These are phyloP conservation scores for Prionailurus bengalensis DNA, from an alignment of 2,113 vertebrate genomes.

Conservation along the genomic window DNA sequence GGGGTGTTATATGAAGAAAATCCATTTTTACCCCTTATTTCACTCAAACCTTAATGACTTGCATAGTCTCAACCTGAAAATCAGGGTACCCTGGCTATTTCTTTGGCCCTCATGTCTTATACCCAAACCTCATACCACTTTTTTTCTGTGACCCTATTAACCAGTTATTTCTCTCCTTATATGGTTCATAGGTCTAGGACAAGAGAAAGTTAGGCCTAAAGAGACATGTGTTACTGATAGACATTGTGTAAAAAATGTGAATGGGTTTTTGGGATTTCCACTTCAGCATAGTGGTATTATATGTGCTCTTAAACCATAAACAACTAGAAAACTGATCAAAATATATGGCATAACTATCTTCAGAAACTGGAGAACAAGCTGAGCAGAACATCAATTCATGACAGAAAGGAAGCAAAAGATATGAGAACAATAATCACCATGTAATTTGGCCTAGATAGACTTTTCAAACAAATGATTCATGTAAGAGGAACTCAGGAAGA, in stretches of 20 bases:
- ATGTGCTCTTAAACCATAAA: background rate
- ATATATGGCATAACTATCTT: background rate
- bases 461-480: background rate
- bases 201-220: background rate
- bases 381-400: background rate
- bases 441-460: background rate
- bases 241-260: background rate
- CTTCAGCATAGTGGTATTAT: background rate
- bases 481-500: background rate
- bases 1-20: background rate
- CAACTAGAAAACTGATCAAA: background rate
- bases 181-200: background rate
- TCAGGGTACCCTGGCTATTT: rapidly evolving
- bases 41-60: background rate
- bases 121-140: background rate
- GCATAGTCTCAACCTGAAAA: background rate
- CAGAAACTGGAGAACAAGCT: background rate
- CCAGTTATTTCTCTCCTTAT: background rate
- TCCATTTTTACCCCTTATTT: background rate
- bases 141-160: background rate
- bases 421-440: background rate
- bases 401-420: background rate
- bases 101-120: background rate
- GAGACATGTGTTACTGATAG: background rate
- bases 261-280: background rate